phyloP scores from a whole-genome alignment of 2,113 vertebrate species.

The Nothocercus julius region DNA sequence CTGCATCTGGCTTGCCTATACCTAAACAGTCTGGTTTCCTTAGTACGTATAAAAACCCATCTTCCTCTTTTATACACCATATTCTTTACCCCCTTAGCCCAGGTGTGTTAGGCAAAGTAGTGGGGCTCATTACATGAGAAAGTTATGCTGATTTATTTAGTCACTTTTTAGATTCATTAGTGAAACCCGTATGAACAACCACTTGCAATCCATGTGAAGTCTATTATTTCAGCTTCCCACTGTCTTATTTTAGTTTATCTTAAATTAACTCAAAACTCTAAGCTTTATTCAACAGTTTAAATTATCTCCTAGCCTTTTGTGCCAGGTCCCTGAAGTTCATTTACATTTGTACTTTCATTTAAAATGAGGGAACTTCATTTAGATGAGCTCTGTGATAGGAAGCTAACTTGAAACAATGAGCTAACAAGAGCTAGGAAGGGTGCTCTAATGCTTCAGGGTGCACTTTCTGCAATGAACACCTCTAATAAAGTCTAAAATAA shows the following conservation, averaged over 20 bases:
- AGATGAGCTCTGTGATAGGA: neutral
- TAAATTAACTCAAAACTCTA: neutral
- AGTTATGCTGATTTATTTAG: neutral
- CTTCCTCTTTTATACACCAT: neutral
- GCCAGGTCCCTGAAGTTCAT: neutral
- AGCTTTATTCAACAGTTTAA: neutral
- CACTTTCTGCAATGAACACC: neutral
- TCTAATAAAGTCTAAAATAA: neutral
- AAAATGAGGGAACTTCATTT: neutral
- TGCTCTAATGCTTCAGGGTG: neutral
- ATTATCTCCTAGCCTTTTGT: neutral
- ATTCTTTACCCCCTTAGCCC: neutral
- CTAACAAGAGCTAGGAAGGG: neutral
- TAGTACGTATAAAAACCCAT: neutral
- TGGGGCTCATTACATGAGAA: neutral
- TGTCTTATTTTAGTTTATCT: neutral
- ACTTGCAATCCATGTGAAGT: neutral
- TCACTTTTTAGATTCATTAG: neutral
- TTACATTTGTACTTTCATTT: neutral
- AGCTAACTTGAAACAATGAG: neutral
- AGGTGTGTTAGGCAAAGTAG: neutral
- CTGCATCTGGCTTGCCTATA: neutral
- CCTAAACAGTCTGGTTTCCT: neutral
- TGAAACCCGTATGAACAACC: neutral
- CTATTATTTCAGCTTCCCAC: neutral